Percentiles rank a stretch among this genome's conserved stretches.
Evolutionary conservation across 2,113 vertebrate genomes (phyloP).

Genomic region (Nasalis larvatus): DNA sequence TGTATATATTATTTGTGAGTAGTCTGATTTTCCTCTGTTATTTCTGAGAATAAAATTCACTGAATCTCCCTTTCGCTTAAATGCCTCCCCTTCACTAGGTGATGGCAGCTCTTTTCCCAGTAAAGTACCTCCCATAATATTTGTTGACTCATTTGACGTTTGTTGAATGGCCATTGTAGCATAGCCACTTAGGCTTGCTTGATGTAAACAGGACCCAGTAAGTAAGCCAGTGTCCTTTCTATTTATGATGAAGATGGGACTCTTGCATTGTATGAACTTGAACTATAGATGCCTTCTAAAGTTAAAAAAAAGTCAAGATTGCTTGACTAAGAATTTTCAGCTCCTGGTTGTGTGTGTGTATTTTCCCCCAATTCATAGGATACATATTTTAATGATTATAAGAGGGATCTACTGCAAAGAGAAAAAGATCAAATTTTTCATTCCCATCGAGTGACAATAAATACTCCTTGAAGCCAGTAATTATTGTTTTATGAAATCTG

Average conservation of each 20-base stretch:
- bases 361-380: not conserved
- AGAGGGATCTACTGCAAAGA: constrained; percentile 11
- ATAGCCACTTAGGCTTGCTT: not conserved
- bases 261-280: not conserved
- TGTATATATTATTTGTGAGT: constrained; percentile 10
- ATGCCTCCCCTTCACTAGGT: not conserved
- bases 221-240: constrained; percentile 1
- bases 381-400: constrained; percentile 11
- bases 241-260: constrained; percentile 4
- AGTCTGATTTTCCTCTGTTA: constrained; percentile 1
- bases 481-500: not conserved
- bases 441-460: constrained; percentile 6
- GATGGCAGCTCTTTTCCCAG: not conserved
- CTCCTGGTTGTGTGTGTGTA: not conserved
- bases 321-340: not conserved
- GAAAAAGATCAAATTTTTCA: constrained; percentile 15
- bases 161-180: constrained; percentile 5
- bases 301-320: constrained; percentile 2
- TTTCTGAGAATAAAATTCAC: constrained; percentile 25
- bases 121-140: not conserved
- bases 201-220: not conserved
- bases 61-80: not conserved
- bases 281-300: constrained; percentile 23
- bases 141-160: constrained; percentile 32
- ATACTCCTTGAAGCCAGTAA: constrained; percentile 3